Base-by-base conservation (phyloP, 2,113 vertebrate species). In the Tinamus guttatus region DNA sequence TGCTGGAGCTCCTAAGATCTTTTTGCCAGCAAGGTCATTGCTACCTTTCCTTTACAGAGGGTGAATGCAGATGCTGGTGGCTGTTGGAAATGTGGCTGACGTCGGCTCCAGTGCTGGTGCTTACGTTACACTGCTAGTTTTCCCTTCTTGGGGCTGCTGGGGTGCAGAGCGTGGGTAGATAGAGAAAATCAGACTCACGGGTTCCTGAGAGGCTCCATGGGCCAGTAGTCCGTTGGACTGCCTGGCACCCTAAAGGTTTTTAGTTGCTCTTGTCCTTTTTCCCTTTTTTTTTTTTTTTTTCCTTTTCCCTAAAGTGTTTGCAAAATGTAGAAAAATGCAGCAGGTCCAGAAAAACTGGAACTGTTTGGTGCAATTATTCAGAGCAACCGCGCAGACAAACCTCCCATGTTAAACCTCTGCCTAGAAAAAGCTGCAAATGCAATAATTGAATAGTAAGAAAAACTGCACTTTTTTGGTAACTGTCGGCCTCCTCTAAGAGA, bases 331-430 rank as follows among this genome's bases (percentile, higher is more conserved):
- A 98, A 96, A 97, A 98, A 98, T 97, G 98, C 84, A 96, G 98
- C 86, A 83, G 86, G 97, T 98, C 98, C 96, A 97, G 98, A 98
- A 98, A 98, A 97, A 98, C 98, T 95, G 98, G 98, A 96, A 92
- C 49, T 54, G 74, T 95, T 97, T 60, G 36, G 65, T 89, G 92
- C 89, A 94, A 88, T 95, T 94, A 88, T 95, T 97, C 90, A 88
- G 87, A 91, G 73, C 68, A 94, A 80, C 32, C 0, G 2, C 74
- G 54, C 34, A 90, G 93, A 51, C 60, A 82, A 91, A 87, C 40
- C 24, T 38, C n/a, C n/a, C 1, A 0, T 20, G 38, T 71, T n/a
- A 74, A 92, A 73, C 43, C 40, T 73, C 68, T 81, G 65, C 65
- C 62, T 79, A 62, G 80, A 67, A 84, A 89, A 36, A 24, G 16